These are phyloP conservation scores for Fragum whitleyi DNA, from an alignment of 2,888 invertebrate genomes.

Conservation along the genomic window DNA sequence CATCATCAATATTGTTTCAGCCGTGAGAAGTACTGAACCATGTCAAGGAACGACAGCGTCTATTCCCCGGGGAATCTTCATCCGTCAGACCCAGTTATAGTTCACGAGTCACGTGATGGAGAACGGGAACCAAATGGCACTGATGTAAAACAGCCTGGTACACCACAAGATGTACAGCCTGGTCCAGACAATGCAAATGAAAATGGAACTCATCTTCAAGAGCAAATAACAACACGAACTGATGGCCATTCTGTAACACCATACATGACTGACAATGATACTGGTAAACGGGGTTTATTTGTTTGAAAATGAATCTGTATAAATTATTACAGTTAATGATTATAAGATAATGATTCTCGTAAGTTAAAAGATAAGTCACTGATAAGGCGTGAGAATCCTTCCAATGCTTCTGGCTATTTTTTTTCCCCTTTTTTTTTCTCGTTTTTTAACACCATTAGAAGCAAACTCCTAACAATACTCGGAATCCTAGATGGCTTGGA, in stretches of 20 bases:
- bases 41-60: neutral
- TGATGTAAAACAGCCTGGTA: neutral
- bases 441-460: too few relatives aligned
- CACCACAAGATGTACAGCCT: neutral
- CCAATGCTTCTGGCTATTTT: too few relatives aligned
- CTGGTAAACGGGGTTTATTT: neutral
- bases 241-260: neutral
- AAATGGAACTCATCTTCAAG: neutral
- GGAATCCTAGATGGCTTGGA: too few relatives aligned
- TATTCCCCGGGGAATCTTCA: neutral
- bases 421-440: too few relatives aligned
- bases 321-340: too few relatives aligned
- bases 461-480: too few relatives aligned
- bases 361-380: too few relatives aligned
- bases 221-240: neutral
- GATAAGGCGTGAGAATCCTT: too few relatives aligned
- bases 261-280: neutral
- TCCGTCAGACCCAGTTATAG: neutral
- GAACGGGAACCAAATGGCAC: conserved; percentile 11
- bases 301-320: too few relatives aligned
- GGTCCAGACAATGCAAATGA: neutral
- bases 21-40: neutral
- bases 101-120: neutral
- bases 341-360: too few relatives aligned
- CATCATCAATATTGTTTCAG: too few relatives aligned